These are phyloP conservation scores for Palythoa heliodiscus DNA, from an alignment of 92 coral and sea anemone genomes.

Conservation along the genomic window DNA sequence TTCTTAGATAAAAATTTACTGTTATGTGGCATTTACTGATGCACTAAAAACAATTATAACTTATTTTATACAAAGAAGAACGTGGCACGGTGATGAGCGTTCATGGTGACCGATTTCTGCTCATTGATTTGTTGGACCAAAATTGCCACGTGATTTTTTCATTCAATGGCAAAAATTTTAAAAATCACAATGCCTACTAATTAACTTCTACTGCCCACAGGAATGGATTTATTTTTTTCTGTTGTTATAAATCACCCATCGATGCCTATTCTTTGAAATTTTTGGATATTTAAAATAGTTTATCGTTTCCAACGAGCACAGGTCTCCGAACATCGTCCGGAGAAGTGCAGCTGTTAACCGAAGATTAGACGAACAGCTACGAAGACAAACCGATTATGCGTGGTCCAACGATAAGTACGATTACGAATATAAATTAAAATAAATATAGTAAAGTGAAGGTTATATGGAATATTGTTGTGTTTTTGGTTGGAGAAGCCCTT, in stretches of 20 bases:
- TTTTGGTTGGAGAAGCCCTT: slow-evolving; percentile 42
- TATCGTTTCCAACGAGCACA: not conserved
- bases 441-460: slow-evolving; percentile 40
- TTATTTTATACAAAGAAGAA: too few species aligned
- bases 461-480: slow-evolving; percentile 43
- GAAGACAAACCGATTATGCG: slow-evolving; percentile 46
- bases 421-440: slow-evolving; percentile 18
- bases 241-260: not conserved
- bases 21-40: too few species aligned
- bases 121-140: too few species aligned
- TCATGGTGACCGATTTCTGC: too few species aligned
- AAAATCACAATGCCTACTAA: not conserved
- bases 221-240: not conserved
- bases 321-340: slow-evolving; percentile 23
- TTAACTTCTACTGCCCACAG: not conserved
- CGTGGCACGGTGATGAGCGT: too few species aligned
- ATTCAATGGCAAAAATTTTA: not conserved
- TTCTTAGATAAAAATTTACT: too few species aligned
- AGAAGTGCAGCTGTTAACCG: slow-evolving; percentile 44
- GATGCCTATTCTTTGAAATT: not conserved
- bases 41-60: too few species aligned
- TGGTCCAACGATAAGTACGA: slow-evolving; percentile 30
- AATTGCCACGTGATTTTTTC: not conserved
- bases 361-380: slow-evolving; percentile 21
- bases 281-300: slow-evolving; percentile 23